Percentiles rank a stretch among this genome's conserved stretches.
These are phyloP conservation scores for Trichogramma pretiosum DNA, from an alignment of 1,140 invertebrate species.

Conservation along the genomic window DNA sequence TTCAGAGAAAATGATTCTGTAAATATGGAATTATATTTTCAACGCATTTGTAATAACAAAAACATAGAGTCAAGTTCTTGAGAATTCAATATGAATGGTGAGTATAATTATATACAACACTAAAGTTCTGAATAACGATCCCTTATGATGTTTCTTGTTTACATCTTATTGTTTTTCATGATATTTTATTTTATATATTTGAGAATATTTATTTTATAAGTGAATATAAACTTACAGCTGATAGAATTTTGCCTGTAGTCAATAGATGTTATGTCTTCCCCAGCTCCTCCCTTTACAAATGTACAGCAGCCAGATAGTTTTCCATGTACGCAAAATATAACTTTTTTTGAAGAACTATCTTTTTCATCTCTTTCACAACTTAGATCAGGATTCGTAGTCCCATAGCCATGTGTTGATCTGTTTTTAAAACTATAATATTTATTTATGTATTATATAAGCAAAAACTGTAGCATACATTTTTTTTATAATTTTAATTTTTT, in stretches of 20 bases:
- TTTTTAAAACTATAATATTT: slow-evolving; percentile 33
- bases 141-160: neutral
- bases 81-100: no score
- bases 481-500: neutral
- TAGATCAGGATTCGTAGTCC: slow-evolving; percentile 38
- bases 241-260: slow-evolving; percentile 28
- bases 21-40: slow-evolving; percentile 12
- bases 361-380: slow-evolving; percentile 34
- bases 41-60: no score
- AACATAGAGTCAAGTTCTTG: no score
- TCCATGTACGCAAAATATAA: slow-evolving; percentile 49
- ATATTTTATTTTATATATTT: no score
- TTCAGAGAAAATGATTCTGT: slow-evolving; percentile 8
- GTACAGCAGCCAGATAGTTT: slow-evolving; percentile 48
- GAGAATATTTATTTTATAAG: neutral
- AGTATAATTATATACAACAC: no score
- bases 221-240: slow-evolving; percentile 24
- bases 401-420: slow-evolving; percentile 39
- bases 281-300: slow-evolving; percentile 30
- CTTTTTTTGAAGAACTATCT: slow-evolving; percentile 31
- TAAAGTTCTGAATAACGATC: no score
- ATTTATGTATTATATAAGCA: neutral
- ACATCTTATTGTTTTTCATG: neutral
- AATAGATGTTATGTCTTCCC: slow-evolving; percentile 23
- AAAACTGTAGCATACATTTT: slow-evolving; percentile 5